Base-by-base conservation (phyloP, 1,140 invertebrate species). In the Atta colombica region DNA sequence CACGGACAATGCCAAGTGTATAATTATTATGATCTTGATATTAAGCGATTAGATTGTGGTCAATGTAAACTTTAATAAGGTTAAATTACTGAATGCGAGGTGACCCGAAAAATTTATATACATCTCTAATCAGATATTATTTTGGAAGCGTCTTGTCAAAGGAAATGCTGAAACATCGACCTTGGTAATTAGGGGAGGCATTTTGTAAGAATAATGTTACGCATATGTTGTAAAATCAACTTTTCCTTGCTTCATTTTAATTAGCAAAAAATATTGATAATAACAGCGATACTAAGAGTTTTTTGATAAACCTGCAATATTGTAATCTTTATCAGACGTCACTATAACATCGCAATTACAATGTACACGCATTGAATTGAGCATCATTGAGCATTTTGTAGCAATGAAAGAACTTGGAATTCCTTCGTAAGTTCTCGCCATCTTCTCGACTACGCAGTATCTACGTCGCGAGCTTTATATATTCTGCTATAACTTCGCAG, bases 21-120 rank as follows among this genome's bases (percentile, higher is more conserved):
- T 74, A 74, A 45, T 51, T 12, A 82, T 82, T 82, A 74, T 61
- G 39, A 55, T 75, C 35, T 31, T 81, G 51, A 81, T 81, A 58
- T 71, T 81, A 69, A 81, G 16, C 49, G 49, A 14, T 2, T 18
- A 8, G 10, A 58, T 72, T 16, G 3, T 39, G 21, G 21, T 31
- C 58, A 63, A 63, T 49, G 55, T 18, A n/a, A 14, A 49, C 55
- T 45, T 45, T 16, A 7, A 63, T 31, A 84, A 84, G 39, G 25
- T 35, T 45, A 45, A 45, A 45, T 45, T 60, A 61, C 25, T 16
- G 2, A 3, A 16, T 45, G 53, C 35, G 31, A 58, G 1, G 12
- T 78, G 51, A 71, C 12, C 35, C 45, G 66, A 10, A 61, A 84
- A 35, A 49, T 74, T 18, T 7, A 31, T 74, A 63, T 49, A 61